Conservation (phyloP, 2,797 vertebrate genomes). For the Petrocephalus schoutedeni region DNA sequence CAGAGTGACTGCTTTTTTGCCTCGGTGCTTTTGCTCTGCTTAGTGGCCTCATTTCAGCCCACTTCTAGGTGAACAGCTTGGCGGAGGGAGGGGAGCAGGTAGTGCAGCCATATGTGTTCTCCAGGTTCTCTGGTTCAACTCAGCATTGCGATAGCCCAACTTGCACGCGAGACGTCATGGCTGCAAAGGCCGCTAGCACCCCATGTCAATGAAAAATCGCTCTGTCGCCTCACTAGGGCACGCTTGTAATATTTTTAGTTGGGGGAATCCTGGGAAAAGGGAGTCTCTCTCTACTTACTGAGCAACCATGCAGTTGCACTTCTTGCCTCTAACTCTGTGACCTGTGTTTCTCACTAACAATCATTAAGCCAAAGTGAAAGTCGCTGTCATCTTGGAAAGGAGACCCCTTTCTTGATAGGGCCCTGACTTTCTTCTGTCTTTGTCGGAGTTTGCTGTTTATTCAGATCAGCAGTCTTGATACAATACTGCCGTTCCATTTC, state of each 20-base stretch:
- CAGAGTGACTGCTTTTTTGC: not conserved
- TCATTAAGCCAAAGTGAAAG: not conserved
- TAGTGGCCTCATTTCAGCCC: not conserved
- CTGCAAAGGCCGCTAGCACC: not conserved
- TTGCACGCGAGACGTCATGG: not conserved
- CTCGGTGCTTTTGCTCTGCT: not conserved
- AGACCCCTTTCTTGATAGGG: not conserved
- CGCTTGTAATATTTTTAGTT: not conserved
- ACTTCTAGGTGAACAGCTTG: not conserved
- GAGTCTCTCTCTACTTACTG: not conserved
- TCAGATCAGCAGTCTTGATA: not conserved
- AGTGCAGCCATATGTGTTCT: not conserved
- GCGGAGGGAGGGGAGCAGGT: not conserved
- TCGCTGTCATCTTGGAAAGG: conserved; percentile 4
- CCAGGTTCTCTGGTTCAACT: not conserved
- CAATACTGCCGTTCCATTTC: conserved; percentile 17
- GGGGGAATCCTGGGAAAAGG: not conserved
- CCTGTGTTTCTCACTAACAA: not conserved
- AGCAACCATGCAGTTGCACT: not conserved
- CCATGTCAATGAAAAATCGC: not conserved
- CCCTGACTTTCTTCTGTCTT: not conserved
- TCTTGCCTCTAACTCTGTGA: not conserved
- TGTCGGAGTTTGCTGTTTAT: not conserved
- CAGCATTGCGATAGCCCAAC: not conserved
- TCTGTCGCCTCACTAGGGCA: not conserved